phyloP scores from a whole-genome alignment of 2,113 vertebrate species.

The Climacteris rufus region DNA sequence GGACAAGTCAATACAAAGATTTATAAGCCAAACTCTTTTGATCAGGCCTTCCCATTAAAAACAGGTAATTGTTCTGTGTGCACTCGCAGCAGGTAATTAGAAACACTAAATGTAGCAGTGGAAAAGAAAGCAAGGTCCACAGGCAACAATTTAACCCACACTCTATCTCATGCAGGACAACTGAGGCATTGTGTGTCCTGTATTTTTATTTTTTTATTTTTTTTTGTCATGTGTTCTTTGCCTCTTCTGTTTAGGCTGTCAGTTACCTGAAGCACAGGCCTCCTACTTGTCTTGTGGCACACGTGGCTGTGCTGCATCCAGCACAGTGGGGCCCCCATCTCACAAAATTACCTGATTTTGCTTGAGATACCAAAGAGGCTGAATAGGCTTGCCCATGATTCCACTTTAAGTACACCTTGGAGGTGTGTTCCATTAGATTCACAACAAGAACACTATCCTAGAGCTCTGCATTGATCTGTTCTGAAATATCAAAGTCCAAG shows the following conservation, averaged over 20 bases:
- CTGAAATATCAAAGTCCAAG: background rate
- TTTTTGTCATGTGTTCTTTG: background rate
- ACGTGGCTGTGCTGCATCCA: background rate
- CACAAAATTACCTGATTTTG: background rate
- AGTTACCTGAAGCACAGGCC: background rate
- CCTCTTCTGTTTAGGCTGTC: background rate
- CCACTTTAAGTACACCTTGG: background rate
- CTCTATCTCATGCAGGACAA: background rate
- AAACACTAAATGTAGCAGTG: background rate
- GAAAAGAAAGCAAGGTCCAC: background rate
- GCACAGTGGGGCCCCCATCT: background rate
- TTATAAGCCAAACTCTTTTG: background rate
- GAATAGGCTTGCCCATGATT: background rate
- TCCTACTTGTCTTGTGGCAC: background rate
- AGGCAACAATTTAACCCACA: background rate
- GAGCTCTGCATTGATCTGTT: background rate
- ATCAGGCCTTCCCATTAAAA: background rate
- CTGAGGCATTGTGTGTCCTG: background rate
- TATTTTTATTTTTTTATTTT: no score
- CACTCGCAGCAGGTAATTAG: background rate
- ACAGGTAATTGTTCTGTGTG: accelerated
- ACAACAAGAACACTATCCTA: background rate
- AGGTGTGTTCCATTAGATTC: background rate
- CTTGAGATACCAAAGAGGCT: background rate
- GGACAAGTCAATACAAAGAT: background rate